Evolutionary conservation across 30 jellyfish, hydroid and myxozoan genomes (phyloP).

Genomic region (Cassiopea xamachana): DNA sequence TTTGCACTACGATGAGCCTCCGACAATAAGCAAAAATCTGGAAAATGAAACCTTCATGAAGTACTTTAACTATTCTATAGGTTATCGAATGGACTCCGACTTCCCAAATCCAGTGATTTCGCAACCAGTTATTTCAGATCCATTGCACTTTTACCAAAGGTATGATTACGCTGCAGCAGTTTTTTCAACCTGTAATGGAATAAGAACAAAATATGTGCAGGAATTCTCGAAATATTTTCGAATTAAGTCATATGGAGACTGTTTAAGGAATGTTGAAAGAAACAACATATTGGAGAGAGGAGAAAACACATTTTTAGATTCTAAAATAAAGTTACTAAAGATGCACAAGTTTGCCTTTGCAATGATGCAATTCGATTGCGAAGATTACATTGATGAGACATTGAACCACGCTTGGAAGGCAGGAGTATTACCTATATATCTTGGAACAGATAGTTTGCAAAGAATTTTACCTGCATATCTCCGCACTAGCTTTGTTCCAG

Average conservation of each 20-base stretch:
- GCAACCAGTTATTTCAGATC: slow-evolving; percentile 24
- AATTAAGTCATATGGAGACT: slow-evolving; percentile 77
- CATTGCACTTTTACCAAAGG: slow-evolving; percentile 34
- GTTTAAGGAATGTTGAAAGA: slow-evolving; percentile 69
- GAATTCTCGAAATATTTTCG: slow-evolving; percentile 70
- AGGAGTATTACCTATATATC: slow-evolving; percentile 81
- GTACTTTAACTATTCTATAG: slow-evolving; percentile 53
- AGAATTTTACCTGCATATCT: slow-evolving; percentile 65
- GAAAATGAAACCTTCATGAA: slow-evolving; percentile 44
- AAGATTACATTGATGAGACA: slow-evolving; percentile 86
- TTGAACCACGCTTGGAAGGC: slow-evolving; percentile 75
- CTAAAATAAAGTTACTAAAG: slow-evolving; percentile 24
- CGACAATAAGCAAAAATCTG: slow-evolving; percentile 4
- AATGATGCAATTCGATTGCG: slow-evolving; percentile 76
- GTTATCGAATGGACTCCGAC: slow-evolving; percentile 78
- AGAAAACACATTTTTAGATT: slow-evolving; percentile 15
- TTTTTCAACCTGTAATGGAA: slow-evolving; percentile 55
- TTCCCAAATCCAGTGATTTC: slow-evolving; percentile 60
- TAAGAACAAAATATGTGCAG: slow-evolving; percentile 70
- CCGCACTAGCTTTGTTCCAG: slow-evolving; percentile 46
- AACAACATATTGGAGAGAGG: slow-evolving; percentile 61
- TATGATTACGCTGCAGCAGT: slow-evolving; percentile 73
- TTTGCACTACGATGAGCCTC: slow-evolving; percentile 66
- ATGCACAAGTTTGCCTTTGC: slow-evolving; percentile 76
- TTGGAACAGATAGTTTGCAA: slow-evolving; percentile 77